These are phyloP conservation scores for Coboldia fuscipes DNA, from an alignment of 1,140 invertebrate genomes.

Conservation along the genomic window DNA sequence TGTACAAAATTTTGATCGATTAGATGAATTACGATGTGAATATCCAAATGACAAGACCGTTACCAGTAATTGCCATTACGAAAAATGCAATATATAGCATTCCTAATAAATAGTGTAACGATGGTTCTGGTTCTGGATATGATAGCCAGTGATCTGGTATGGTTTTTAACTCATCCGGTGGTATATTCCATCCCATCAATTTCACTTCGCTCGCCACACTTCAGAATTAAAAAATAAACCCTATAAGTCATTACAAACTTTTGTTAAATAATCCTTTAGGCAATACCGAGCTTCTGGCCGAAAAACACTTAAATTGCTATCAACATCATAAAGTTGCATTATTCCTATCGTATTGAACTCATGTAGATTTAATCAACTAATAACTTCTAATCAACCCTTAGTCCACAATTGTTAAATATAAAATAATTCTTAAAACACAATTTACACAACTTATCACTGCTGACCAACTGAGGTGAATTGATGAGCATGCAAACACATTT, in stretches of 20 bases:
- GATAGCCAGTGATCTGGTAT: slow-evolving; percentile 67
- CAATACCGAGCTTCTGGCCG: slow-evolving; percentile 1
- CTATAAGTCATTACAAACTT: not conserved
- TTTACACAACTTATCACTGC: too few species aligned
- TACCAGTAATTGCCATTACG: slow-evolving; percentile 53
- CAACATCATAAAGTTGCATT: too few species aligned
- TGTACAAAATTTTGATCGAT: not conserved
- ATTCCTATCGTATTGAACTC: too few species aligned
- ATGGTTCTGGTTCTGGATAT: slow-evolving; percentile 56
- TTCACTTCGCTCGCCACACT: slow-evolving; percentile 14
- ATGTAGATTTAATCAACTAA: too few species aligned
- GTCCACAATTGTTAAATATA: too few species aligned
- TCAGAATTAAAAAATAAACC: not conserved
- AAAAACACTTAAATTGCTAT: not conserved
- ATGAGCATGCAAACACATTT: too few species aligned
- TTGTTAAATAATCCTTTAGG: not conserved
- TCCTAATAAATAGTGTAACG: slow-evolving; percentile 61
- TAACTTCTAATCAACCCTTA: too few species aligned
- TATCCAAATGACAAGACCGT: slow-evolving; percentile 75
- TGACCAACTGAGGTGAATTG: too few species aligned
- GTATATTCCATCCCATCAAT: slow-evolving; percentile 55
- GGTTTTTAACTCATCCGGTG: slow-evolving; percentile 45
- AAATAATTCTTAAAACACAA: too few species aligned
- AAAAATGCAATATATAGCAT: slow-evolving; percentile 62
- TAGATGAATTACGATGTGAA: slow-evolving; percentile 50